phyloP scores from a whole-genome alignment of 1,140 invertebrate species.

The Lethrus apterus region DNA sequence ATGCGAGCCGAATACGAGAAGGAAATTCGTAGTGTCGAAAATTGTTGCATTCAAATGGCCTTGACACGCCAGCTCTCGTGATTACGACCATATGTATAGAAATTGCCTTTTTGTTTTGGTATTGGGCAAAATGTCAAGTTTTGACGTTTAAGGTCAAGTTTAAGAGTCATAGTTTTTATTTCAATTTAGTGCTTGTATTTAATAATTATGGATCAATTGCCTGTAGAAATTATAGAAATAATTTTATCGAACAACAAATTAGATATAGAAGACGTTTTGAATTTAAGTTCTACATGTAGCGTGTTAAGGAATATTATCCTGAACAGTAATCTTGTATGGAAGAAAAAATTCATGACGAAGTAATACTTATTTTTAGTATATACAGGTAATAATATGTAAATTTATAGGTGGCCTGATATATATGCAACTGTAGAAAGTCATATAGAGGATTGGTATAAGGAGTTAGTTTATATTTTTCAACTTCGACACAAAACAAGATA shows the following conservation, averaged over 20 bases:
- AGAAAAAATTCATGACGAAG: constrained; percentile 21
- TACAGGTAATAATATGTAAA: too few relatives aligned
- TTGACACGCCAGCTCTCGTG: too few relatives aligned
- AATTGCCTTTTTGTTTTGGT: too few relatives aligned
- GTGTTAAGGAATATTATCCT: constrained; percentile 6
- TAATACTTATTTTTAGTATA: too few relatives aligned
- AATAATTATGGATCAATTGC: constrained; percentile 12
- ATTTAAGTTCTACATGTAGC: constrained; percentile 11
- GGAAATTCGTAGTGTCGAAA: too few relatives aligned
- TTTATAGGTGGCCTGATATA: constrained; percentile 26
- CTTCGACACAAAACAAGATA: constrained; percentile 16
- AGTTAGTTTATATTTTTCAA: constrained; percentile 25
- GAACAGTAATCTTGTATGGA: constrained; percentile 18
- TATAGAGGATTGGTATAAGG: constrained; percentile 17
- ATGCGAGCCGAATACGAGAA: too few relatives aligned
- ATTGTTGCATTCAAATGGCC: too few relatives aligned
- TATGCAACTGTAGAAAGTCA: constrained; percentile 16
- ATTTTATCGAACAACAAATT: constrained; percentile 10
- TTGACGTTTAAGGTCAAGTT: too few relatives aligned
- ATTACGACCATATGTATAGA: too few relatives aligned
- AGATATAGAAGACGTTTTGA: constrained; percentile 12
- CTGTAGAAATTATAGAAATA: constrained; percentile 14
- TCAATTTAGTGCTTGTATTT: too few relatives aligned
- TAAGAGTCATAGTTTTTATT: too few relatives aligned
- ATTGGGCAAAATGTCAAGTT: too few relatives aligned